Conservation (phyloP, 2,797 vertebrate genomes). For the Melanotaenia pygmaea region DNA sequence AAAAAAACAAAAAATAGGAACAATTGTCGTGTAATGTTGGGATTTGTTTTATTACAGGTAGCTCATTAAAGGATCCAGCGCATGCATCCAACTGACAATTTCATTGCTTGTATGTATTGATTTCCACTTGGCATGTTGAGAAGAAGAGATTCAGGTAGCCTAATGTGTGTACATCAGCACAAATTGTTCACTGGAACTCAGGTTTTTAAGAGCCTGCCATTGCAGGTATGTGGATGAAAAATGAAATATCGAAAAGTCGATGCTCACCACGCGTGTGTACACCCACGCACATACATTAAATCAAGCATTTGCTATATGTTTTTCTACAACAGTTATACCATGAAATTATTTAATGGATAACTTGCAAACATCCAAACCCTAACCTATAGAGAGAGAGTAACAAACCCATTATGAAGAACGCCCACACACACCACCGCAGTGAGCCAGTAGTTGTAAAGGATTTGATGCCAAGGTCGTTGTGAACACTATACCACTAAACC, state of each 20-base stretch:
- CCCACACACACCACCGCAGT: slow-evolving; percentile 17
- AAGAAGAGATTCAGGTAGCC: slow-evolving; percentile 41
- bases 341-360: slow-evolving; percentile 41
- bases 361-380: slow-evolving; percentile 15
- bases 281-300: slow-evolving; percentile 18
- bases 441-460: slow-evolving; percentile 27
- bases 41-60: background rate
- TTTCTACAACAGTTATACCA: slow-evolving; percentile 16
- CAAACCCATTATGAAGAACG: slow-evolving; percentile 28
- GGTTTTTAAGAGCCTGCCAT: slow-evolving; percentile 27
- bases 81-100: slow-evolving; percentile 29
- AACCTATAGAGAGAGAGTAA: slow-evolving; percentile 17
- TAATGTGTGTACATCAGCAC: slow-evolving; percentile 69
- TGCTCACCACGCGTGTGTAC: background rate
- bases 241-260: too few species aligned
- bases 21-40: background rate
- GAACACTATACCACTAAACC: slow-evolving; percentile 17
- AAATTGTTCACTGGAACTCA: slow-evolving; percentile 54
- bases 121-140: slow-evolving; percentile 52
- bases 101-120: slow-evolving; percentile 37
- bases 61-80: slow-evolving; percentile 28
- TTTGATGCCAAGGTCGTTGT: slow-evolving; percentile 21
- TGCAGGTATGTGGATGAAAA: slow-evolving; percentile 9
- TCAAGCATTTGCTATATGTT: slow-evolving; percentile 28
- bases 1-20: background rate